A percentile compares a stretch with the other conserved stretches of the same genome.
Conservation (phyloP, 2,797 vertebrate species). For the Emys orbicularis region DNA sequence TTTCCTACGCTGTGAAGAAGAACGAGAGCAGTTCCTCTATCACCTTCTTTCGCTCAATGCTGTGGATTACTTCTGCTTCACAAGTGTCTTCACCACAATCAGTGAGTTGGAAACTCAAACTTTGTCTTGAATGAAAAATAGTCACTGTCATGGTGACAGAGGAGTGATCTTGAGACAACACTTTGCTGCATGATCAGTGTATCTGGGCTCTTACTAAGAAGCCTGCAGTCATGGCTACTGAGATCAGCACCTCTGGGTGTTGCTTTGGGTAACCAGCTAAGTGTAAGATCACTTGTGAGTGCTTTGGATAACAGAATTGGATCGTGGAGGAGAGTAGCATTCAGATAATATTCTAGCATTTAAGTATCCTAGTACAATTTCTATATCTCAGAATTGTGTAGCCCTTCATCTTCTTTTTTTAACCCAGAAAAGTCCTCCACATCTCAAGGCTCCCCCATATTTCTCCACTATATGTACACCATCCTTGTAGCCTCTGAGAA, state of each 20-base stretch:
- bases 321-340: slow-evolving; percentile 17
- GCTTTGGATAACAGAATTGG: background rate
- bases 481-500: background rate
- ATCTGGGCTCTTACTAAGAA: background rate
- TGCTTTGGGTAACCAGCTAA: slow-evolving; percentile 42
- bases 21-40: slow-evolving; percentile 97
- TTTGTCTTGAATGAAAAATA: slow-evolving; percentile 7
- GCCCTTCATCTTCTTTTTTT: background rate
- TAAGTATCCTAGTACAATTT: background rate
- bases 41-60: slow-evolving; percentile 97
- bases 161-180: background rate
- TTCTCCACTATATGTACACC: background rate
- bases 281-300: slow-evolving; percentile 15
- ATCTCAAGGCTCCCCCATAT: background rate
- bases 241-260: background rate
- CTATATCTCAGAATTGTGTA: background rate
- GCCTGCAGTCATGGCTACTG: background rate
- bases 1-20: slow-evolving; percentile 97
- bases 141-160: background rate
- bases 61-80: slow-evolving; percentile 99
- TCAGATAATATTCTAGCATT: background rate
- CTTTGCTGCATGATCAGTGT: background rate
- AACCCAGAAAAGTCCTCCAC: background rate
- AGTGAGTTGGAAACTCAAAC: slow-evolving; percentile 83
- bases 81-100: slow-evolving; percentile 96